Evolutionary conservation across 2,113 vertebrate genomes (phyloP).

Genomic region (Heterotis niloticus): DNA sequence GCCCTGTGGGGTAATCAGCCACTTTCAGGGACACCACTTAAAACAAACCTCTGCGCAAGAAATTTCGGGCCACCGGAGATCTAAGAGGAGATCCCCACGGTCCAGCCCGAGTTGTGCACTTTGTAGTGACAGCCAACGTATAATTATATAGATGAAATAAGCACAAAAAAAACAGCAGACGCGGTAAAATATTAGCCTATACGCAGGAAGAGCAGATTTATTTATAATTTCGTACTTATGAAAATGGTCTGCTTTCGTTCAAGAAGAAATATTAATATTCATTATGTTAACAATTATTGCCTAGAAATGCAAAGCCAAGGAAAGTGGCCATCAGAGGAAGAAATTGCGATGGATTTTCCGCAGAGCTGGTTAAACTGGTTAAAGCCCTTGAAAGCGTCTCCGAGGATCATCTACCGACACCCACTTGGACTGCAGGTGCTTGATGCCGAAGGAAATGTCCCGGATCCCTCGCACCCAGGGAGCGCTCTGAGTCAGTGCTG

Average conservation of each 20-base stretch:
- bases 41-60: too few relatives aligned
- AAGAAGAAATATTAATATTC: background rate
- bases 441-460: background rate
- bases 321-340: slow-evolving; percentile 24
- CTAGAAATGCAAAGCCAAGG: slow-evolving; percentile 42
- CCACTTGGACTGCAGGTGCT: background rate
- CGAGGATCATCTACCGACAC: background rate
- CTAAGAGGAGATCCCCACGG: too few relatives aligned
- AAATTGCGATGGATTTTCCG: background rate
- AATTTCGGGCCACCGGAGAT: slow-evolving; percentile 1
- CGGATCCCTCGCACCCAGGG: background rate
- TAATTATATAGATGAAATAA: too few relatives aligned
- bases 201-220: too few relatives aligned
- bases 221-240: too few relatives aligned
- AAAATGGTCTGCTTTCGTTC: too few relatives aligned
- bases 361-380: background rate
- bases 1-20: slow-evolving; percentile 35
- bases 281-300: background rate
- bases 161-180: too few relatives aligned
- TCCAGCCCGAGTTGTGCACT: too few relatives aligned
- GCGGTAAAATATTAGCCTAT: too few relatives aligned
- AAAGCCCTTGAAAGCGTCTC: slow-evolving; percentile 2
- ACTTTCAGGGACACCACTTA: too few relatives aligned
- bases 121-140: too few relatives aligned
- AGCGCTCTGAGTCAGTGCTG: background rate